Percentiles rank a stretch among this genome's conserved stretches.
Evolutionary conservation across 2,888 invertebrate species (phyloP).

Genomic region (Neoitamus cyanurus): DNA sequence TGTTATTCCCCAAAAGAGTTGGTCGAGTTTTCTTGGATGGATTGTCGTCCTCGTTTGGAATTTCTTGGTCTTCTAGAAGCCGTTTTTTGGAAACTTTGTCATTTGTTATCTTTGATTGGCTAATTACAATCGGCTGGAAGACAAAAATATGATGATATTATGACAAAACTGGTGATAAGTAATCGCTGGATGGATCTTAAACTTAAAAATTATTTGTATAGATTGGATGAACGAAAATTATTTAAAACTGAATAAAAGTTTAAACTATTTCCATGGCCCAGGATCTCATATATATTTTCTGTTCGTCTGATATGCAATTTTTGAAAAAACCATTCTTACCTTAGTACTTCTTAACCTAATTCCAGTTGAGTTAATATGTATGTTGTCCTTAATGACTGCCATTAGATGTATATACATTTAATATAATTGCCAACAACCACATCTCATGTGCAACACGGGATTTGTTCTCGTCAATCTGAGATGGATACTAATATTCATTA

Average conservation of each 20-base stretch:
- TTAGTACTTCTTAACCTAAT: neutral
- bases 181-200: neutral
- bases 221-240: neutral
- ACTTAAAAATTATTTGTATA: neutral
- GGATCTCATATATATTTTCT: too few relatives aligned
- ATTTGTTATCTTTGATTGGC: constrained; percentile 59
- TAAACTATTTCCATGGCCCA: too few relatives aligned
- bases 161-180: neutral
- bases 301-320: too few relatives aligned
- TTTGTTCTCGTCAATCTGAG: too few relatives aligned
- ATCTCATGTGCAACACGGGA: too few relatives aligned
- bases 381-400: too few relatives aligned
- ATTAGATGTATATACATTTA: too few relatives aligned
- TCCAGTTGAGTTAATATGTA: neutral
- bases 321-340: neutral
- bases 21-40: constrained; percentile 59
- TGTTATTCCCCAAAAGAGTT: constrained; percentile 60
- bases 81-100: constrained; percentile 57
- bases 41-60: constrained; percentile 51
- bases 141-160: neutral
- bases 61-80: constrained; percentile 50
- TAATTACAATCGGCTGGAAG: constrained; percentile 61
- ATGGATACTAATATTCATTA: too few relatives aligned
- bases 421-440: too few relatives aligned
- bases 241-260: too few relatives aligned